Conservation (phyloP, 2,797 vertebrate species). For the Siniperca obscura region DNA sequence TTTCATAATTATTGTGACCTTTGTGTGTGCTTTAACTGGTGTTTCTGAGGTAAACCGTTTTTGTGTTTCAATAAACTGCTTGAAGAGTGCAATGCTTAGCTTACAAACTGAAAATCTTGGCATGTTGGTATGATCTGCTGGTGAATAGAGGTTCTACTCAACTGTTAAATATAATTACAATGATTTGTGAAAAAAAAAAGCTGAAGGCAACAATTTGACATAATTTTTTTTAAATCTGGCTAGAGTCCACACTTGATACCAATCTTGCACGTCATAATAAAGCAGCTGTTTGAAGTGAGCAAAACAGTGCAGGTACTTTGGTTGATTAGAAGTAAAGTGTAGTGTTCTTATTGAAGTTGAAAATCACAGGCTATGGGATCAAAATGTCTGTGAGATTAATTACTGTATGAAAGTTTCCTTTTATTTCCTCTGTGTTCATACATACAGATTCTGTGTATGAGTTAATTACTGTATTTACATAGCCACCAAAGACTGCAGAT, state of each 20-base stretch:
- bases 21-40: conserved; percentile 7
- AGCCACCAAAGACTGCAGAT: conserved; percentile 40
- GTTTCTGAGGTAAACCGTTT: conserved; percentile 25
- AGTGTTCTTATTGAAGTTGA: conserved; percentile 19
- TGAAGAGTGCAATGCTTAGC: conserved; percentile 16
- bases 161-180: conserved; percentile 45
- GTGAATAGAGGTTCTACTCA: conserved; percentile 22
- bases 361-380: conserved; percentile 49
- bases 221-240: conserved; percentile 25
- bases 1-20: conserved; percentile 6
- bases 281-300: conserved; percentile 48
- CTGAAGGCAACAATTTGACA: conserved; percentile 38
- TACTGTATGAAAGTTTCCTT: conserved; percentile 59
- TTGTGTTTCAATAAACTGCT: conserved; percentile 20
- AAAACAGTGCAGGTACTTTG: conserved; percentile 47
- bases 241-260: conserved; percentile 31
- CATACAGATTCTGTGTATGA: conserved; percentile 47
- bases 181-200: conserved; percentile 30
- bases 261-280: conserved; percentile 47
- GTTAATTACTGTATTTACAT: conserved; percentile 67
- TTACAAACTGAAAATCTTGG: conserved; percentile 28
- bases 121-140: conserved; percentile 27
- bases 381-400: conserved; percentile 69
- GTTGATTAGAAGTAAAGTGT: conserved; percentile 44
- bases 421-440: conserved; percentile 44